phyloP scores from a whole-genome alignment of 2,888 invertebrate species.

The Tethea ocularis region DNA sequence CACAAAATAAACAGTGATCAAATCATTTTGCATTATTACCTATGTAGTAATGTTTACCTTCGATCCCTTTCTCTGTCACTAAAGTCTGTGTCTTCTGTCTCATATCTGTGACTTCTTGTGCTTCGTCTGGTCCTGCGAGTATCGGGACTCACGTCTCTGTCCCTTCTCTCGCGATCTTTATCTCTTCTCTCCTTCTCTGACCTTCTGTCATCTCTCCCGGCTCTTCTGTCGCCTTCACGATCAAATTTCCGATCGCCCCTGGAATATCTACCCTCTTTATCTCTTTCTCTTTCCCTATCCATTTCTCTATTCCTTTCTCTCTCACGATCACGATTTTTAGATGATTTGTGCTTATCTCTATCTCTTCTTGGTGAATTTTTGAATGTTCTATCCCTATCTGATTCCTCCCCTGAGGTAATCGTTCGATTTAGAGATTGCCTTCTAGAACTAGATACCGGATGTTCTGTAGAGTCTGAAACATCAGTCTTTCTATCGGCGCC shows the following conservation, averaged over 20 bases:
- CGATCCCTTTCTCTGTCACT: slow-evolving; percentile 86
- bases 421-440: slow-evolving; percentile 61
- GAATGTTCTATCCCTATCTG: slow-evolving; percentile 68
- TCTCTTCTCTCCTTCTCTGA: slow-evolving; percentile 57
- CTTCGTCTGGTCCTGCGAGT: slow-evolving; percentile 61
- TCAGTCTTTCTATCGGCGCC: slow-evolving; percentile 55
- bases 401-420: slow-evolving; percentile 73
- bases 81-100: slow-evolving; percentile 87
- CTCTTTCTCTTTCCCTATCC: slow-evolving; percentile 58
- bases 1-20: background rate
- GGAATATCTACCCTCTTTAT: slow-evolving; percentile 60
- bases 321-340: slow-evolving; percentile 54
- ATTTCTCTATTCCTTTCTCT: slow-evolving; percentile 56
- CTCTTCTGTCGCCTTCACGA: background rate
- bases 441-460: slow-evolving; percentile 52
- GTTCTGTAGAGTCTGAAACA: slow-evolving; percentile 58
- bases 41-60: slow-evolving; percentile 53
- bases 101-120: slow-evolving; percentile 79
- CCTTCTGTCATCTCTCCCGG: slow-evolving; percentile 49
- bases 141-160: slow-evolving; percentile 60
- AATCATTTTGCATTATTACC: background rate
- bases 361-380: slow-evolving; percentile 67
- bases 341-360: slow-evolving; percentile 59
- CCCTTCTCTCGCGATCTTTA: slow-evolving; percentile 55
- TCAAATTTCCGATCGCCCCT: slow-evolving; percentile 65